Evolutionary conservation across 2,888 invertebrate genomes (phyloP), one percentile per base, ranked within the genome.

Genomic region (Agrochola lota): DNA sequence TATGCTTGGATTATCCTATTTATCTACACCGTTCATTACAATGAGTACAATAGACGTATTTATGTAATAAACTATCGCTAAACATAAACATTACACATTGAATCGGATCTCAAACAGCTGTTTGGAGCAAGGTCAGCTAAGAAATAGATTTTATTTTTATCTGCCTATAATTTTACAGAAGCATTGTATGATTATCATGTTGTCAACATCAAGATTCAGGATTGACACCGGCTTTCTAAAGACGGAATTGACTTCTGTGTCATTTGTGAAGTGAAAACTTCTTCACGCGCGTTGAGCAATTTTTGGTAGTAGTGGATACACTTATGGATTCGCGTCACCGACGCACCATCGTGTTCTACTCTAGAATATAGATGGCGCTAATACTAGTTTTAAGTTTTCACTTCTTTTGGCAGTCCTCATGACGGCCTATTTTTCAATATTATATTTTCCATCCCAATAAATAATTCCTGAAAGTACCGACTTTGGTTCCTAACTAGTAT

Each of bases 61-160:
- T 78, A 59, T 52, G 23, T 62, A 67, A 62, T 73, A 79, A 80
- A 57, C 73, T 2, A 60, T 2, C 0, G 7, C 20, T 40, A 40
- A 67, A 62, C 46, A 40, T 72, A 67, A 79, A 67, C 55, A 64
- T 64, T 30, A 30, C 15, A 55, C 23, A 30, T 55, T 35, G 26
- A 11, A 79, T 57, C 20, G 15, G 55, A 79, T 79, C 72, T 67
- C 60, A 68, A 67, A 35, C 80, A 79, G 73, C 79, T 79, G 78
- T 79, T 46, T 49, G 2, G 4, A 57, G 8, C 73, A 73, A 79
- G 80, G 80, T 80, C 80, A 30, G 15, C 30, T 20, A 23, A 73
- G 8, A 68, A 59, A 57, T n/a, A 12, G 49, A 46, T 57, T 67
- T 67, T 49, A 73, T 57, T 73, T 66, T 80, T 63, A 59, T 79